Evolutionary conservation across 2,797 vertebrate genomes (phyloP), one percentile per base, ranked within the genome.

Genomic region (Apogon hyalosoma): DNA sequence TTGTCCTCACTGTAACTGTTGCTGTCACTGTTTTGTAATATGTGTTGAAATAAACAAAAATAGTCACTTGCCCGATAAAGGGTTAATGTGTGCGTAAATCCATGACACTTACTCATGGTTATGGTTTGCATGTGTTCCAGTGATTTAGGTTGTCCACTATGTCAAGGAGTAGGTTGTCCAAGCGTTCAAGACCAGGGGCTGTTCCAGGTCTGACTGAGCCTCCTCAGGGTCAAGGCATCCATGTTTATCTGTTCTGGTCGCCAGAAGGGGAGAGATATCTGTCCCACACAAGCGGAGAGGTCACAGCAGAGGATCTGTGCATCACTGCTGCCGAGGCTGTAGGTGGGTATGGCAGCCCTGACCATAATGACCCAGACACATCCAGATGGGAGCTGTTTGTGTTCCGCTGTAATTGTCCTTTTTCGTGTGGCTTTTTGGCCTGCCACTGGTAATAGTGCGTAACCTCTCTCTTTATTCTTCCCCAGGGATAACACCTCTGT

Each of bases 401-500:
- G 1, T 24, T 19, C 2, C 7, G 10, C 33, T 8, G 33, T 36
- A 36, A 10, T 36, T 36, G 7, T 9, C 28, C 12, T 0, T 21
- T 43, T 69, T 70, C 11, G 7, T 57, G 14, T 52, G 7, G 11
- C 47, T 0, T 49, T 50, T 36, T 4, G 3, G 3, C 13, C 14
- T 33, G 19, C 4, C 56, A 16, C 6, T 16, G 24, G 3, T 2
- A 11, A 15, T 13, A 11, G 6, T 63, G 16, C 72, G 36, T 73
- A 76, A 83, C 43, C 7, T 60, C 12, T 2, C 0, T 63, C 16
- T 80, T 49, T 77, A 11, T 38, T 69, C 54, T 43, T 57, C 11
- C 42, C 2, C 87, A 98, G 97, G 95, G 4, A 96, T 99, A 70
- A 93, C 93, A 0, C 97, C 97, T 0, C 84, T 96, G 11, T 99